Percentiles rank a stretch among this genome's conserved stretches.
phyloP scores from a whole-genome alignment of 2,113 vertebrate species.

The Oncorhynchus tshawytscha region DNA sequence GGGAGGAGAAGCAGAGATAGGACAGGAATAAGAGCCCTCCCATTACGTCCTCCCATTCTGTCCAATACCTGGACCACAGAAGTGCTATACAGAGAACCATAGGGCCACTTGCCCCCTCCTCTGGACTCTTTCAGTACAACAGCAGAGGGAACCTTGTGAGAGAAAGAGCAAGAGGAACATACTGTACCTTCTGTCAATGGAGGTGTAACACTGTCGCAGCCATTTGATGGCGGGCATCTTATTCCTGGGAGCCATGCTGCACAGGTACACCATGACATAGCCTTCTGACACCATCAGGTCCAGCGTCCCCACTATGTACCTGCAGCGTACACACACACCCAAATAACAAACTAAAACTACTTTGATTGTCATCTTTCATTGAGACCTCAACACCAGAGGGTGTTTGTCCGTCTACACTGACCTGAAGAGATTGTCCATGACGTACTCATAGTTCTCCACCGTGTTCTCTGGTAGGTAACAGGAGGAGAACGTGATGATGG shows the following conservation, averaged over 20 bases:
- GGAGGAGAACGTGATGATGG: conserved; percentile 79
- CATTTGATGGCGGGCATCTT: conserved; percentile 78
- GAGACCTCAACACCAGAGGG: neutral
- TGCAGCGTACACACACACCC: conserved; percentile 35
- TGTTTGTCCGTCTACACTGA: conserved; percentile 37
- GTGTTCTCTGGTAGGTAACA: conserved; percentile 81
- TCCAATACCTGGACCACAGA: too few species aligned
- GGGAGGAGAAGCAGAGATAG: conserved; percentile 15
- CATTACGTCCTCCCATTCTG: too few species aligned
- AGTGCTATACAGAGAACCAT: neutral
- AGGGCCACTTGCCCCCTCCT: neutral
- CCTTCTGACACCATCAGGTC: conserved; percentile 82
- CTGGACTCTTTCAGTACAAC: neutral
- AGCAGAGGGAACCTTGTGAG: neutral
- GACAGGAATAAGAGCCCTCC: neutral
- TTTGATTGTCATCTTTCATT: neutral
- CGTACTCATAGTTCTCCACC: conserved; percentile 76
- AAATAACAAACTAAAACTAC: neutral
- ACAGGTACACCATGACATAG: conserved; percentile 81
- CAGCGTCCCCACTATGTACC: conserved; percentile 81
- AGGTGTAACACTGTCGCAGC: conserved; percentile 80
- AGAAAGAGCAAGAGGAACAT: neutral
- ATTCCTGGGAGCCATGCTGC: conserved; percentile 72
- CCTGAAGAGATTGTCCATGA: conserved; percentile 89
- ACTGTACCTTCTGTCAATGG: conserved; percentile 73